Percentiles rank a stretch among this genome's conserved stretches.
Conservation (phyloP, 2,797 vertebrate genomes). For the Mallotus villosus region DNA sequence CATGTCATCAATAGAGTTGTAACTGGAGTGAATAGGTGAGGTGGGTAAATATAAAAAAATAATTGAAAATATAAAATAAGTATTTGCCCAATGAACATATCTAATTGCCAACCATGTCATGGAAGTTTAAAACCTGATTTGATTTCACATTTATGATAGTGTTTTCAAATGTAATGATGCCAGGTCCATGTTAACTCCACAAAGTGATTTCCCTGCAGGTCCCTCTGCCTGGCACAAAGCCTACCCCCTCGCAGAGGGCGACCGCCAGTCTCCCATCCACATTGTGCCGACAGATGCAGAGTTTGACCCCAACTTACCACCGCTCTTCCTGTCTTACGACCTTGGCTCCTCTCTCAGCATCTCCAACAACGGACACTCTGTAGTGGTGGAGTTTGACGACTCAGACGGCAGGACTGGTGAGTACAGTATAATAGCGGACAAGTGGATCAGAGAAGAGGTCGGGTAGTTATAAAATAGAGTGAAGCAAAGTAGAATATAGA, state of each 20-base stretch:
- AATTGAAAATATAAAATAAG: too few relatives aligned
- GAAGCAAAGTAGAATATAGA: not conserved
- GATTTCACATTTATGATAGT: too few relatives aligned
- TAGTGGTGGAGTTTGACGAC: constrained; percentile 92
- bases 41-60: too few relatives aligned
- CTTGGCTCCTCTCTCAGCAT: constrained; percentile 86
- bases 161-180: too few relatives aligned
- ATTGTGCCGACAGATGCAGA: constrained; percentile 81
- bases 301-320: constrained; percentile 79
- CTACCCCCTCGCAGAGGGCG: constrained; percentile 86
- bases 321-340: constrained; percentile 83
- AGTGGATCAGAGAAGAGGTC: not conserved
- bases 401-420: constrained; percentile 87
- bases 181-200: too few relatives aligned
- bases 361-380: constrained; percentile 91
- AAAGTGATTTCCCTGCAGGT: constrained; percentile 66
- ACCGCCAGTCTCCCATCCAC: constrained; percentile 91
- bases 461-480: not conserved
- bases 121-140: too few relatives aligned
- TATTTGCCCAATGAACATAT: too few relatives aligned
- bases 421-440: constrained; percentile 3
- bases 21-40: too few relatives aligned
- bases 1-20: too few relatives aligned
- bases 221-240: constrained; percentile 87
- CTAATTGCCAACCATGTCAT: too few relatives aligned